A percentile compares a stretch with the other conserved stretches of the same genome.
Conservation (phyloP, 2,888 invertebrate species). For the Aphodius granarius region DNA sequence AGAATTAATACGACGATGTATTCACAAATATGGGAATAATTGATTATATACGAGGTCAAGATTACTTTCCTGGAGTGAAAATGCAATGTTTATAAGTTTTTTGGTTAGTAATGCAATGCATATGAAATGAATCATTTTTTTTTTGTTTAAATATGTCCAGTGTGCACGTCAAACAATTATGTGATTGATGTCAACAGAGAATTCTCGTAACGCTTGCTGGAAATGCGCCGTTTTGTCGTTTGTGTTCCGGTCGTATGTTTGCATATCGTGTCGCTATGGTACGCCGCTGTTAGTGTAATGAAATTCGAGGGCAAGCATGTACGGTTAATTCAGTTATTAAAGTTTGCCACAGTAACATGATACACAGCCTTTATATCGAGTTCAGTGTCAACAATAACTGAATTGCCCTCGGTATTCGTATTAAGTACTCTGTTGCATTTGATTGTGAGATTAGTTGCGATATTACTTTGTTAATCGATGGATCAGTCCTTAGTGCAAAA, state of each 20-base stretch:
- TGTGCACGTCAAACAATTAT: neutral
- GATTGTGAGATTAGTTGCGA: too few relatives aligned
- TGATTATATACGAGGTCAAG: neutral
- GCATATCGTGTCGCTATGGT: neutral
- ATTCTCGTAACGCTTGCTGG: neutral
- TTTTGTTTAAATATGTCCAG: neutral
- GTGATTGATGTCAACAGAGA: neutral
- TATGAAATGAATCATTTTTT: too few relatives aligned
- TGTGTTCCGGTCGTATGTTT: neutral
- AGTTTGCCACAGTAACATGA: neutral
- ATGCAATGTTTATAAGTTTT: too few relatives aligned
- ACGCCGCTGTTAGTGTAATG: neutral
- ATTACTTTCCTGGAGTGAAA: neutral
- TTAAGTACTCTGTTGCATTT: neutral
- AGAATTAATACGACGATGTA: too few relatives aligned
- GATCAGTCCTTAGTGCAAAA: too few relatives aligned
- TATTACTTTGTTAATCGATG: too few relatives aligned
- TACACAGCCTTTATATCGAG: neutral
- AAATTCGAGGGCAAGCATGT: neutral
- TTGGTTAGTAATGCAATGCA: too few relatives aligned
- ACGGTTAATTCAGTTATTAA: neutral
- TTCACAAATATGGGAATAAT: too few relatives aligned
- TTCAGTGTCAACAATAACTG: neutral
- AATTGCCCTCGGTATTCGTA: neutral
- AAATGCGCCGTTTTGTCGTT: neutral